Evolutionary conservation across 2,797 vertebrate genomes (phyloP), one percentile per base, ranked within the genome.

Genomic region (Anas bahamensis): DNA sequence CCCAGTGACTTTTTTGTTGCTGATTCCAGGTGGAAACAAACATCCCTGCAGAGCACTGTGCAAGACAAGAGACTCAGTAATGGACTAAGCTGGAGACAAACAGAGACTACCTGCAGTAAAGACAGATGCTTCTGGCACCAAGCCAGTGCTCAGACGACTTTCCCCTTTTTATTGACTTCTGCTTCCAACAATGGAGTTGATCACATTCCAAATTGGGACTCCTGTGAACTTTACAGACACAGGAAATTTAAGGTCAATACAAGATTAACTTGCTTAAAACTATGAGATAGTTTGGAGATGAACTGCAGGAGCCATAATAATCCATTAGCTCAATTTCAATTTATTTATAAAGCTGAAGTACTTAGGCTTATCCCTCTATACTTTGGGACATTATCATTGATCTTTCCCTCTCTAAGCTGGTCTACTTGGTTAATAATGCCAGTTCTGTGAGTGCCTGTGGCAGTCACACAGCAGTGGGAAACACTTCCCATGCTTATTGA

Each of bases 371-470:
- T 75, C 26, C 13, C 83, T 88, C 50, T 4, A 1, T 37, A 15
- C 37, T 86, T 73, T 75, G 15, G 5, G 39, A n/a, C 28, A 21
- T 26, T 69, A 9, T 61, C 41, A 65, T 16, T 59, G 55, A 56
- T 31, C 29, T 69, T 68, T 13, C 29, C 26, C 59, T 86, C 46
- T 39, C 16, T n/a, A 31, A 88, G 50, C 26, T 11, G 28, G 9
- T 56, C 33, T 18, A 11, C 7, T 76, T 52, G 16, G 7, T 79
- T 73, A 44, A 28, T 37, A 26, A 37, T 11, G 4, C 63, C 33
- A 35, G 12, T 63, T 50, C 46, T 75, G 6, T 13, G 70, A 81
- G 33, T 1, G 3, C 17, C 42, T 0, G 1, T 11, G 48, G 24
- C 48, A 77, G 44, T 17, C 41, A 53, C 29, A 56, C 10, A 80